Percentiles rank a stretch among this genome's conserved stretches.
Conservation (phyloP, 64 coral and sea anemone species). For the Montipora foliosa region DNA sequence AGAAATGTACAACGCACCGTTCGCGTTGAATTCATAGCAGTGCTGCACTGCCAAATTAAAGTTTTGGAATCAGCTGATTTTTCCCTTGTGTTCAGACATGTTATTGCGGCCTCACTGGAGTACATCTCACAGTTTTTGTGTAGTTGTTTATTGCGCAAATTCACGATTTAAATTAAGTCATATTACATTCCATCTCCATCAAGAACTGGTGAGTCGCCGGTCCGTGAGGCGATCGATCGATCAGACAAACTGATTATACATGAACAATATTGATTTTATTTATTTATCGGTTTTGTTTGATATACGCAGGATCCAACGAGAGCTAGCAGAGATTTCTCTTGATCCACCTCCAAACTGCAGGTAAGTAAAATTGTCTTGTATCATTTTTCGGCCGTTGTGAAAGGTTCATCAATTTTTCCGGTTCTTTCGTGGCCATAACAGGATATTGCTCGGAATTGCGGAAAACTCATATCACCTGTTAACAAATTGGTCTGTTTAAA, state of each 20-base stretch:
- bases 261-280: background rate
- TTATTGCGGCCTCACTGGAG: background rate
- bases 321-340: slow-evolving; percentile 89
- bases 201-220: background rate
- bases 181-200: background rate
- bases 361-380: slow-evolving; percentile 15
- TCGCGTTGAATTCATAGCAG: background rate
- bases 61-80: background rate
- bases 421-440: background rate
- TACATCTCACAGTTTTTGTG: background rate
- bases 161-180: background rate
- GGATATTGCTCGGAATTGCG: background rate
- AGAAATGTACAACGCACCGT: background rate
- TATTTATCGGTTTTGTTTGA: background rate
- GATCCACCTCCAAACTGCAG: slow-evolving; percentile 95
- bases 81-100: too few species aligned
- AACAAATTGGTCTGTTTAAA: background rate
- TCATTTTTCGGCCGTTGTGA: background rate
- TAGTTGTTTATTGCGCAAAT: background rate
- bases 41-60: too few species aligned
- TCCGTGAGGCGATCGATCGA: background rate
- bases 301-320: slow-evolving; percentile 84
- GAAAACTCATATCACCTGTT: background rate
- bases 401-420: background rate
- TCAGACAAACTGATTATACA: background rate